Evolutionary conservation across 2,797 vertebrate species (phyloP).

Genomic region (Molossus alvarezi): DNA sequence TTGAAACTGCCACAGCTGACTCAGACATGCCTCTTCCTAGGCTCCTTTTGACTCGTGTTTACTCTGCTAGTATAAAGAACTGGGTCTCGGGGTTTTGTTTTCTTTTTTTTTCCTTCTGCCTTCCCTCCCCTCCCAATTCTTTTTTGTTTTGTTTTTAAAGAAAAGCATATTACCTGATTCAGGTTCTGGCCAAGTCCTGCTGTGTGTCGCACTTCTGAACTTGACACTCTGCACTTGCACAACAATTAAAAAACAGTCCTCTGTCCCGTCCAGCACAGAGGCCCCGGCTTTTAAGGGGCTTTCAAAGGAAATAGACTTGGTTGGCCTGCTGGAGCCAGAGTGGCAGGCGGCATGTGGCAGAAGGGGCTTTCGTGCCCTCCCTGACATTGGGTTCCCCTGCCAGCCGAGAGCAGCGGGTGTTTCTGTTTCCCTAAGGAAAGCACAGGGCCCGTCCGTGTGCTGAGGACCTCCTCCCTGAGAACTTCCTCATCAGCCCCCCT

Average conservation of each 20-base stretch:
- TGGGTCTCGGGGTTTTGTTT: neutral
- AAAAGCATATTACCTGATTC: neutral
- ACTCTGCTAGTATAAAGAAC: neutral
- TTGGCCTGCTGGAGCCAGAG: neutral
- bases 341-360: too few species aligned
- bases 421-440: neutral
- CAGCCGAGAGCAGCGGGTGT: neutral
- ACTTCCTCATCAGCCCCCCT: rapidly evolving
- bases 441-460: neutral
- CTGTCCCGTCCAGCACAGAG: neutral
- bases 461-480: neutral
- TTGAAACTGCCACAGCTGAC: neutral
- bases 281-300: neutral
- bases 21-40: neutral
- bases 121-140: neutral
- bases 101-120: neutral
- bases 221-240: neutral
- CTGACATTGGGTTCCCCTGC: neutral
- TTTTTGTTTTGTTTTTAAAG: neutral
- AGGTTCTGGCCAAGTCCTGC: neutral
- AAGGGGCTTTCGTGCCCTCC: neutral
- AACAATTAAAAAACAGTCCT: neutral
- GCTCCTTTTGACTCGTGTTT: neutral
- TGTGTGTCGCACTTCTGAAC: neutral
- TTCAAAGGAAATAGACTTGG: neutral